Evolutionary conservation across 2,113 vertebrate species (phyloP), one percentile per base, ranked within the genome.

Genomic region (Mirounga angustirostris): DNA sequence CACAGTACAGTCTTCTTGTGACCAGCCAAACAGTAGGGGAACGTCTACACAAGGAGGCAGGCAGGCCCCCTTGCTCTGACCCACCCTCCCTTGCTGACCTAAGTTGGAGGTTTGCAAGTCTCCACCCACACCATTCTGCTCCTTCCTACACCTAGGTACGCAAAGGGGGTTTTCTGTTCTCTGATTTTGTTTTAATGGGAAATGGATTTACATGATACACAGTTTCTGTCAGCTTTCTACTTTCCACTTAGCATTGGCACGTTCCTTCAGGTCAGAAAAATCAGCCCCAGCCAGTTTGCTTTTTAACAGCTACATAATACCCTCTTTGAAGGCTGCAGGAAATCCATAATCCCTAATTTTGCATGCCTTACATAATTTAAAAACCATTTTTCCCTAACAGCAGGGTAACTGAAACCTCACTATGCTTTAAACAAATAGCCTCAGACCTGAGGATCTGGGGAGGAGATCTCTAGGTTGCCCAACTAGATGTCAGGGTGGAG

Each of bases 301-400:
- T 36, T 36, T 67, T 18, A 52, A 78, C 78, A 89, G 59, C 80
- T 78, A 56, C 33, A 13, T 69, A 16, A n/a, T 52, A 74, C 59
- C 76, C 43, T 86, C 91, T 91, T 69, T 76, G 86, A 86, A 87
- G 74, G 21, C 89, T 91, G 14, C 43, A 63, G 85, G 63, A 96
- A 74, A 74, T 92, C 28, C 5, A 28, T 74, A 79, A 61, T 80
- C 71, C 58, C 65, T 93, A 96, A 87, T 83, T 87, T 91, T 81
- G 33, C 52, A 33, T 69, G 89, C 40, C 84, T 24, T 12, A 26
- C 28, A 28, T 76, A 82, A 33, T 63, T 73, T 40, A 50, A 76
- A 76, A 89, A 43, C 15, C 5, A 7, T 16, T 97, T 93, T 40
- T 16, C 81, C 24, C 43, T 65, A 92, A 80, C 8, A 40, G 18